Base-by-base conservation (phyloP, 2,888 invertebrate species). In the Hypsopygia costalis region DNA sequence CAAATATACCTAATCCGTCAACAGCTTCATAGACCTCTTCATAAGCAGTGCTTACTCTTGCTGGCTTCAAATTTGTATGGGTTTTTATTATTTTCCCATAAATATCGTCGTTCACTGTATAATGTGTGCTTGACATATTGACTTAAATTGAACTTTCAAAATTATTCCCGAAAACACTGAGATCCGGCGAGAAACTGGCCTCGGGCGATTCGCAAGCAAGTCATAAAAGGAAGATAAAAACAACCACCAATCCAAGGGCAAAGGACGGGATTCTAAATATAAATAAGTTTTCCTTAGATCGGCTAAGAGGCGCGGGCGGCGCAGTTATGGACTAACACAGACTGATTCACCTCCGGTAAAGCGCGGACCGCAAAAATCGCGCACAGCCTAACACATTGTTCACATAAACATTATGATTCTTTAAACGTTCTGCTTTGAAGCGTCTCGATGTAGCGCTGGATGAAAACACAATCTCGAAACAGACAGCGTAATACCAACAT, bases 241-340 rank as follows among this genome's bases (percentile, higher is more conserved):
- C n/a, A 61, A 67, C 55, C 61, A 60, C 61, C 55, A 62, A 62
- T 51, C 58, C 75, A 78, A 76, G 75, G 76, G 77, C 73, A 63
- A 55, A 64, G 63, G 67, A 66, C 77, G 69, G 73, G 69, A 73
- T 79, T 81, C 81, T 83, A 83, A 83, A 79, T 86, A 82, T 86
- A 86, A 85, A 82, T 81, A 68, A 68, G 61, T 69, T 64, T 39
- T 76, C 67, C 68, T 73, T 75, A 65, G 71, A 66, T 64, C 70
- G 69, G 58, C 62, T 69, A 69, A 51, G 64, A 74, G 69, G 81
- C 86, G 83, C 87, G 87, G 52, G 83, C 87, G 82, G 59, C 77
- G 76, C 74, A 74, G 70, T 65, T 86, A 86, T 86, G 77, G 81
- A 69, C 83, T 83, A 78, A 82, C 79, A 71, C 74, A 69, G 67